These are phyloP conservation scores for Synergus laeviventris DNA, from an alignment of 2,888 invertebrate species.

Conservation along the genomic window DNA sequence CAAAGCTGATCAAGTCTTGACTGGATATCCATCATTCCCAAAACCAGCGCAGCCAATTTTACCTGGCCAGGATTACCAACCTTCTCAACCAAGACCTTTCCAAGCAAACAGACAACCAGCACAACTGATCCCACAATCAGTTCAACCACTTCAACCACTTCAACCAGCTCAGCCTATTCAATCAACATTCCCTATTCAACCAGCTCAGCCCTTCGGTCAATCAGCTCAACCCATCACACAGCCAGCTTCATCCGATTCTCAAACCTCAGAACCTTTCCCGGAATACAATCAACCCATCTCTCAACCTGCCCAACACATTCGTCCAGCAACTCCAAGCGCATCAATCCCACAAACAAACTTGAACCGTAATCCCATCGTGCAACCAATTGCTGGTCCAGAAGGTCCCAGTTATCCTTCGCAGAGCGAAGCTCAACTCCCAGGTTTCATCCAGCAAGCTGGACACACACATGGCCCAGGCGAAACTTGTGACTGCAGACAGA, in stretches of 20 bases:
- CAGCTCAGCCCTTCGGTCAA: not conserved
- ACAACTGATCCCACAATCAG: not conserved
- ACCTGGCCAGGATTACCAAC: not conserved
- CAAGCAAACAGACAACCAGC: not conserved
- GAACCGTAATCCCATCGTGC: not conserved
- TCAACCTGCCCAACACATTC: not conserved
- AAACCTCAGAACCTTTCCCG: not conserved
- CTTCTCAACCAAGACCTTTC: not conserved
- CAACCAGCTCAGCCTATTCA: constrained; percentile 21
- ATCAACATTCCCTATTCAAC: not conserved
- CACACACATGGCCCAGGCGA: constrained; percentile 47
- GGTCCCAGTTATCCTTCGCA: not conserved
- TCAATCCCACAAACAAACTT: not conserved
- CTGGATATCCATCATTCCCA: constrained; percentile 2
- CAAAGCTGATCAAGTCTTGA: not conserved
- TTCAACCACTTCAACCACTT: not conserved
- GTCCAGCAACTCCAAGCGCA: not conserved
- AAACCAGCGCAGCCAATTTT: not conserved
- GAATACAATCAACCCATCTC: not conserved
- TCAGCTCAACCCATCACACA: not conserved
- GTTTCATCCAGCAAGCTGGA: constrained; percentile 13
- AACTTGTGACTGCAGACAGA: constrained; percentile 65
- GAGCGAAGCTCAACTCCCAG: constrained; percentile 11
- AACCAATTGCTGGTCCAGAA: constrained; percentile 3
- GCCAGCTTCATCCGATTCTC: not conserved